These are phyloP conservation scores for Scrobipalpa atriplicella DNA, from an alignment of 2,888 invertebrate species.

Conservation along the genomic window DNA sequence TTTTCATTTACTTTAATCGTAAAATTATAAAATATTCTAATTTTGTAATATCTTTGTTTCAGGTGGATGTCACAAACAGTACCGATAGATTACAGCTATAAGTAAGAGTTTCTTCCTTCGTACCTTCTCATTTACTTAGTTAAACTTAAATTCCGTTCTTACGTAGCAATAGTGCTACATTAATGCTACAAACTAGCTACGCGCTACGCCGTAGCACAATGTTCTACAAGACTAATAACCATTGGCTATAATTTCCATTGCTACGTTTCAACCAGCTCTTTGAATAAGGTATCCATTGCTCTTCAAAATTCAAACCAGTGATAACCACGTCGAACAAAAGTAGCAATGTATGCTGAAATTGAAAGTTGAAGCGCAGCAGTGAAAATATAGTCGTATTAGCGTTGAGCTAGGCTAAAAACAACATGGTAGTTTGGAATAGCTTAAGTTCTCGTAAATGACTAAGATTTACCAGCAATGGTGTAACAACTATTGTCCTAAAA, in stretches of 20 bases:
- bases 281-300: not conserved
- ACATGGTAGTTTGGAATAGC: too few species aligned
- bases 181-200: not conserved
- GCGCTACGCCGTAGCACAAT: not conserved
- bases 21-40: too few species aligned
- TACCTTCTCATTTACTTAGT: constrained; percentile 8
- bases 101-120: constrained; percentile 49
- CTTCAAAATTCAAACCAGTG: not conserved
- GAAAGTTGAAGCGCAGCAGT: too few species aligned
- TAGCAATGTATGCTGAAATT: too few species aligned
- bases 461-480: too few species aligned
- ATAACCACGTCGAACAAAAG: too few species aligned
- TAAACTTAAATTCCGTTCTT: not conserved
- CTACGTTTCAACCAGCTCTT: not conserved
- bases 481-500: too few species aligned
- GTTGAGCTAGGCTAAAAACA: too few species aligned
- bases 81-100: constrained; percentile 49
- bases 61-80: constrained; percentile 69
- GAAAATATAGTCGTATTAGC: too few species aligned
- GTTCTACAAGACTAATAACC: constrained; percentile 6
- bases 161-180: not conserved
- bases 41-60: constrained; percentile 58
- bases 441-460: too few species aligned
- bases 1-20: too few species aligned
- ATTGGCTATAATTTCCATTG: not conserved